phyloP scores from a whole-genome alignment of 1,140 invertebrate species.

The Heterodera schachtii region DNA sequence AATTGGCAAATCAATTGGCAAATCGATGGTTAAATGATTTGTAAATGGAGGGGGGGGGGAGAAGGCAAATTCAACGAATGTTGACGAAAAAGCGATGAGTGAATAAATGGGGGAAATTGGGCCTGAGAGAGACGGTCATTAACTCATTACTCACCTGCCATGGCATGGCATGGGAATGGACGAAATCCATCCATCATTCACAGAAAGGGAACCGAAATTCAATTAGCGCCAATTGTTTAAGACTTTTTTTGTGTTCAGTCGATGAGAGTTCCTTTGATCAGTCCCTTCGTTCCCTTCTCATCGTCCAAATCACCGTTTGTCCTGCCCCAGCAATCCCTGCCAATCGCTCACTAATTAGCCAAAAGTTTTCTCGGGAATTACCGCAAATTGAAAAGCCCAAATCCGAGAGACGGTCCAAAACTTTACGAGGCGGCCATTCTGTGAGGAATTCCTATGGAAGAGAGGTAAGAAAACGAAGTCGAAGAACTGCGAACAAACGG shows the following conservation, averaged over 20 bases:
- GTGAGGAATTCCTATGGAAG: constrained; percentile 24
- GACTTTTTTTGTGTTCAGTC: too few relatives aligned
- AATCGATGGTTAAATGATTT: neutral
- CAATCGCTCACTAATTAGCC: neutral
- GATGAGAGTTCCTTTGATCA: too few relatives aligned
- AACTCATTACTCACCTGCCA: too few relatives aligned
- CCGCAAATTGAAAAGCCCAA: constrained; percentile 20
- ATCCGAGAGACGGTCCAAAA: constrained; percentile 22
- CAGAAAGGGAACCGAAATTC: too few relatives aligned
- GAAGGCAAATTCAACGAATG: too few relatives aligned
- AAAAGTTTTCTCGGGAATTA: neutral
- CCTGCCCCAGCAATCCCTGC: constrained; percentile 30
- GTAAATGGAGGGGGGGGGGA: neutral
- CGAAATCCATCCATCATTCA: too few relatives aligned
- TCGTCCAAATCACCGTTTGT: constrained; percentile 35
- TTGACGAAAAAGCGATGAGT: too few relatives aligned
- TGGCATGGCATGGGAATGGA: too few relatives aligned
- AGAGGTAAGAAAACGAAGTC: neutral
- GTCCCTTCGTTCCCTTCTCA: constrained; percentile 23
- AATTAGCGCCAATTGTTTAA: too few relatives aligned
- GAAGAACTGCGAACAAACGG: neutral
- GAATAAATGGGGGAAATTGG: too few relatives aligned
- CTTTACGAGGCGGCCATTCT: constrained; percentile 29
- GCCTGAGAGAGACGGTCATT: too few relatives aligned
- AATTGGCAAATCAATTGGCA: neutral